A percentile compares a stretch with the other conserved stretches of the same genome.
Conservation (phyloP, 2,888 invertebrate genomes). For the Cecidostiba fungosa region DNA sequence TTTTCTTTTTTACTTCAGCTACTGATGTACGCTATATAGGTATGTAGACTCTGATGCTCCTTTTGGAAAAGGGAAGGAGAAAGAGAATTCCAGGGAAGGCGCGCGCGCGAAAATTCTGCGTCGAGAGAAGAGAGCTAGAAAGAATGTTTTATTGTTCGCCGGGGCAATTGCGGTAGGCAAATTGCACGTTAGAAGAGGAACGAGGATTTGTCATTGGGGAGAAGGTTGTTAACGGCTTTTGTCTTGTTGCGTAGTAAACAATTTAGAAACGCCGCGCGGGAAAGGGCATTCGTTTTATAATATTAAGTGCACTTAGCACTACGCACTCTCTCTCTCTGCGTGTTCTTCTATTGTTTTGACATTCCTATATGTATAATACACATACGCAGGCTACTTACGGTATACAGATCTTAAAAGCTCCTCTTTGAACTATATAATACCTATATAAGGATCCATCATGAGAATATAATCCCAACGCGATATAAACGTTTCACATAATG, state of each 20-base stretch:
- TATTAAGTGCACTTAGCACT: neutral
- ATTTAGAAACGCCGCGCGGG: neutral
- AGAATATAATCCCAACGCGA: too few species aligned
- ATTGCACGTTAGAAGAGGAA: neutral
- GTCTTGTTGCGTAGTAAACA: neutral
- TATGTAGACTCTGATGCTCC: neutral
- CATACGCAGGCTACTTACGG: too few species aligned
- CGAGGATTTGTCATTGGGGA: constrained; percentile 17
- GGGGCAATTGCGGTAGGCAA: neutral
- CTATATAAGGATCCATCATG: neutral
- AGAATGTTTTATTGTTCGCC: constrained; percentile 9
- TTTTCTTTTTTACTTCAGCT: neutral
- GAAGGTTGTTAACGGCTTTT: neutral
- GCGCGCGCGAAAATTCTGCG: neutral
- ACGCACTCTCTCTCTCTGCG: too few species aligned
- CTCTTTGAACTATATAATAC: too few species aligned
- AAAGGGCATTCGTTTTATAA: neutral
- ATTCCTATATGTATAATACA: neutral
- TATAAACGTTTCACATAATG: too few species aligned
- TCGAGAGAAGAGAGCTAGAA: neutral
- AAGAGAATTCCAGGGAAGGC: neutral
- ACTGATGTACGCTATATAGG: neutral
- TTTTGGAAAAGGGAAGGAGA: neutral
- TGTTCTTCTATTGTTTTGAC: neutral
- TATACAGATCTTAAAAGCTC: neutral